Base-by-base conservation (phyloP, 2,888 invertebrate genomes). In the Mesoligia furuncula region DNA sequence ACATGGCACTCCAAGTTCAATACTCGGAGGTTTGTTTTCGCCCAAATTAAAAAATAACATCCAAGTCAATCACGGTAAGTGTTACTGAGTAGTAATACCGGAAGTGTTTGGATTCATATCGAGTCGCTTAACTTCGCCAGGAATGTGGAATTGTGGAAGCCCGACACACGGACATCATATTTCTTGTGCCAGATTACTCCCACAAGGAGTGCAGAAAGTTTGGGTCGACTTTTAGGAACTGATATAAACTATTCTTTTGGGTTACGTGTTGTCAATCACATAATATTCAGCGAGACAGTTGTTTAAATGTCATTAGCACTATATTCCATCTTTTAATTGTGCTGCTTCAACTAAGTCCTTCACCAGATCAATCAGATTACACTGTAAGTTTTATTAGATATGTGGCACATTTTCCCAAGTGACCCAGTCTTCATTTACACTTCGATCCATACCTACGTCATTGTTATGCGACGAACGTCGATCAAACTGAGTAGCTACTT, bases 61-160 rank as follows among this genome's bases (percentile, higher is more conserved):
- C 15, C 59, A 42, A 57, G 61, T 61, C 72, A 51, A 85, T 83
- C 69, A 70, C 66, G 20, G 31, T 72, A 81, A 72, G 69, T 83
- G 75, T n/a, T 75, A 13, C 17, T 24, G 42, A 11, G 31, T 24
- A 59, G 31, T 42, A 67, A 62, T 61, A 69, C 42, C 15, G 48
- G 66, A 83, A 81, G 65, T 80, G 57, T 70, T 79, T 27, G 51
- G 69, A 62, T 39, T 31, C 51, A 20, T 36, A 70, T 45, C 71
- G 59, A 72, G 64, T 79, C 51, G 20, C 57, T 9, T 67, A 83
- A 75, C 51, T 77, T 78, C 11, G 20, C 11, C 36, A 24, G 11
- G 68, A 31, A 39, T 67, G 48, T 65, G 51, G 61, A 20, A 31
- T 36, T 67, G 48, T 65, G 51, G 61, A 20, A 62, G 20, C 36